These are phyloP conservation scores for Seriola rivoliana DNA, from an alignment of 2,113 vertebrate genomes.

Conservation along the genomic window DNA sequence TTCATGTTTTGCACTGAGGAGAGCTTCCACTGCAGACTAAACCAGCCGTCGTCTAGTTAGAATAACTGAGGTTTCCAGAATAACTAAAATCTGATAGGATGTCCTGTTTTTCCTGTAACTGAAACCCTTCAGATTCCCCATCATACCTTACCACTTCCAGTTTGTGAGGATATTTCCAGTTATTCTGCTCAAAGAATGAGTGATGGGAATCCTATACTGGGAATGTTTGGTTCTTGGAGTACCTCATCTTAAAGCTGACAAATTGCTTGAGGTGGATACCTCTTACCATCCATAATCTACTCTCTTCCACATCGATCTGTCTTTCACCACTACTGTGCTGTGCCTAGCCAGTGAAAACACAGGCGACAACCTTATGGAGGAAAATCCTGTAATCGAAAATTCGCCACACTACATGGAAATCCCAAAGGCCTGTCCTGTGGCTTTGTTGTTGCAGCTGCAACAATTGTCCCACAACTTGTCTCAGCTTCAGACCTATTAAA, in stretches of 20 bases:
- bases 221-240: slow-evolving; percentile 66
- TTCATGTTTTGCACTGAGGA: slow-evolving; percentile 26
- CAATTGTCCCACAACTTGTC: slow-evolving; percentile 57
- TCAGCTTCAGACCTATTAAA: slow-evolving; percentile 6
- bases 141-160: slow-evolving; percentile 51
- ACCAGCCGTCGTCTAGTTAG: slow-evolving; percentile 44
- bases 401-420: slow-evolving; percentile 66
- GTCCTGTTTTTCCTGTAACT: slow-evolving; percentile 67
- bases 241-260: slow-evolving; percentile 70
- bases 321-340: slow-evolving; percentile 67
- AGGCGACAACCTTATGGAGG: slow-evolving; percentile 49
- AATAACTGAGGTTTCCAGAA: slow-evolving; percentile 65
- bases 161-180: slow-evolving; percentile 70
- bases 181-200: slow-evolving; percentile 60
- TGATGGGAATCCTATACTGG: slow-evolving; percentile 66
- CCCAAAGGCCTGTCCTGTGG: slow-evolving; percentile 40
- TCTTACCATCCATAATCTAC: slow-evolving; percentile 78
- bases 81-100: slow-evolving; percentile 46
- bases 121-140: slow-evolving; percentile 46
- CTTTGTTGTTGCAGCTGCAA: slow-evolving; percentile 64
- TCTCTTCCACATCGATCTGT: slow-evolving; percentile 67
- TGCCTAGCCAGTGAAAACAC: slow-evolving; percentile 73
- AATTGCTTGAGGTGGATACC: slow-evolving; percentile 72
- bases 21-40: slow-evolving; percentile 44
- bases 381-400: slow-evolving; percentile 71